Base-by-base conservation (phyloP, 1,140 invertebrate species). In the Aphis craccivora region DNA sequence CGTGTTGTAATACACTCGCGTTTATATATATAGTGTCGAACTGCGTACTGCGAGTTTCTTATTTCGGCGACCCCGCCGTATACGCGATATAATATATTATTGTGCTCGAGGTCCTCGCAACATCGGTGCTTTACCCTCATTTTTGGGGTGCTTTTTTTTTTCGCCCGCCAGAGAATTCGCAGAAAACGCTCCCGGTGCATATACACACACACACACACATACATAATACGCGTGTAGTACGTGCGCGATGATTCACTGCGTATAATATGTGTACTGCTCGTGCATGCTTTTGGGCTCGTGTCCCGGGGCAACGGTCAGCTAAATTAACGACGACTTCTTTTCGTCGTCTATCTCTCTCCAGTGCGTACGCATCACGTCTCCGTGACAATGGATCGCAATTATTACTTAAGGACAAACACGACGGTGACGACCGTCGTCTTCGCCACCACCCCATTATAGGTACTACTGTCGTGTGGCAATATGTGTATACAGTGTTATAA, bases 221-320 rank as follows among this genome's bases (percentile, higher is more conserved):
- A 4, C 35, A 8, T 67, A 67, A 67, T 67, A n/a, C 37, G 37
- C 25, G n/a, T 35, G n/a, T 76, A 35, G 76, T 67, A 76, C 81
- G 81, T 83, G 81, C 30, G 88, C 48, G 45, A 76, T 76, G 60
- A 76, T 76, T 76, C 60, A 76, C 60, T 76, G 60, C 60, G 60
- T 76, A n/a, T n/a, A 76, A 76, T 76, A 35, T 18, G 9, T 8
- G 60, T 18, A 76, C 60, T n/a, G n/a, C n/a, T 20, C 60, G 30
- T 76, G 60, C 60, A 76, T 18, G 60, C 5, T 76, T 76, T 35
- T 18, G n/a, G n/a, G 30, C n/a, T 51, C 45, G 88, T 90, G 88
- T 90, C 48, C 48, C 88, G 88, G 88, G 88, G 88, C 43, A 90
- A 90, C 88, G 88, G 88, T 90, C 88, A 90, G n/a, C 43, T 23